Percentiles rank a stretch among this genome's conserved stretches.
These are phyloP conservation scores for Heliconius erato DNA, from an alignment of 2,888 invertebrate species.

Conservation along the genomic window DNA sequence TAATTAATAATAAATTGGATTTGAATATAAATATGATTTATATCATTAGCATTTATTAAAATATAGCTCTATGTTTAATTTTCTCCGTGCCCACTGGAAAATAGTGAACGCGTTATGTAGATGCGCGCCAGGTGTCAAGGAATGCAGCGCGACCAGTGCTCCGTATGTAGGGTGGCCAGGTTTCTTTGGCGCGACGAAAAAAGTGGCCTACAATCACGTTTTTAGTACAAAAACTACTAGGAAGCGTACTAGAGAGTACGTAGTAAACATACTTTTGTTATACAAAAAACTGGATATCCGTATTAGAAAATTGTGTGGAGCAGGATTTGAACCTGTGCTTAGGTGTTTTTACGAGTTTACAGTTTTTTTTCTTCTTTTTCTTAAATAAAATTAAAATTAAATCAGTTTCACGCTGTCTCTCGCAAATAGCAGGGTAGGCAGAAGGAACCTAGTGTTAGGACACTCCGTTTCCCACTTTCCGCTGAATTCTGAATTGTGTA, in stretches of 20 bases:
- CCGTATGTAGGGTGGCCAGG: conserved; percentile 49
- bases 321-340: neutral
- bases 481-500: no score
- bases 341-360: neutral
- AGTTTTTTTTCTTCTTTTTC: no score
- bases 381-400: no score
- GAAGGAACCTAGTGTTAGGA: no score
- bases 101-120: conserved; percentile 51
- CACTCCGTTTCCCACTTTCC: no score
- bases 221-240: conserved; percentile 16
- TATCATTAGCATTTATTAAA: neutral
- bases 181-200: conserved; percentile 19
- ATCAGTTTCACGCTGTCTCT: no score
- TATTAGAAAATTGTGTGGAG: neutral
- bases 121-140: conserved; percentile 63
- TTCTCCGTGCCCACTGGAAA: conserved; percentile 46
- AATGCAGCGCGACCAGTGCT: conserved; percentile 68
- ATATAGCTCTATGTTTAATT: conserved; percentile 38
- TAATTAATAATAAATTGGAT: no score
- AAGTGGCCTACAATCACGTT: conserved; percentile 17
- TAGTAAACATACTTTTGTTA: neutral
- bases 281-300: neutral
- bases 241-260: neutral
- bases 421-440: no score
- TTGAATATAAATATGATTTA: neutral